A percentile compares a stretch with the other conserved stretches of the same genome.
These are phyloP conservation scores for Meteorus sp. DNA, from an alignment of 1,140 invertebrate genomes.

Conservation along the genomic window DNA sequence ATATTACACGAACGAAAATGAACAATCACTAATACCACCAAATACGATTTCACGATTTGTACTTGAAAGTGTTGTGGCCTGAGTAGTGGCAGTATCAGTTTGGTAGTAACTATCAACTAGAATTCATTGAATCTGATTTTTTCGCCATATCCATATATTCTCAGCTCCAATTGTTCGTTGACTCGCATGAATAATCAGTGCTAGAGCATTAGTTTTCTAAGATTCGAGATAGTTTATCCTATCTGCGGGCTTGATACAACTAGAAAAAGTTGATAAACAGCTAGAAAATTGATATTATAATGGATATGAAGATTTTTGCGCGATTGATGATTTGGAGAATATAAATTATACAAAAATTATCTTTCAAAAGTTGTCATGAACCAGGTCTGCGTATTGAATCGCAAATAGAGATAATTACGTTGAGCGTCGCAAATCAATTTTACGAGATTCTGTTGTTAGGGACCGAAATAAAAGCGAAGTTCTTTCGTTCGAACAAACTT, in stretches of 20 bases:
- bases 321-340: constrained; percentile 32
- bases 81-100: constrained; percentile 10
- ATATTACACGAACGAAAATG: too few relatives aligned
- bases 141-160: too few relatives aligned
- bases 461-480: too few relatives aligned
- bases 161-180: too few relatives aligned
- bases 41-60: constrained; percentile 5
- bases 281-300: constrained; percentile 1
- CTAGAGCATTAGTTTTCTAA: too few relatives aligned
- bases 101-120: not conserved
- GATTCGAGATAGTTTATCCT: too few relatives aligned
- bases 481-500: not conserved
- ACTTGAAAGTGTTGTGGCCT: not conserved
- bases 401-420: too few relatives aligned
- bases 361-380: constrained; percentile 28
- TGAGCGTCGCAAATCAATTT: too few relatives aligned
- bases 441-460: not conserved
- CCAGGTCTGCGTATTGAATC: constrained; percentile 3
- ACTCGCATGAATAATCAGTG: too few relatives aligned
- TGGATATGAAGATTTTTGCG: constrained; percentile 8
- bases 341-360: constrained; percentile 39
- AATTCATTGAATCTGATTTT: not conserved
- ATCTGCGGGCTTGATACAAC: too few relatives aligned
- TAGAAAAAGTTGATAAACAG: not conserved
- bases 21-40: constrained; percentile 18